Evolutionary conservation across 2,888 invertebrate species (phyloP), one percentile per base, ranked within the genome.

Genomic region (Lycophotia porphyrea): DNA sequence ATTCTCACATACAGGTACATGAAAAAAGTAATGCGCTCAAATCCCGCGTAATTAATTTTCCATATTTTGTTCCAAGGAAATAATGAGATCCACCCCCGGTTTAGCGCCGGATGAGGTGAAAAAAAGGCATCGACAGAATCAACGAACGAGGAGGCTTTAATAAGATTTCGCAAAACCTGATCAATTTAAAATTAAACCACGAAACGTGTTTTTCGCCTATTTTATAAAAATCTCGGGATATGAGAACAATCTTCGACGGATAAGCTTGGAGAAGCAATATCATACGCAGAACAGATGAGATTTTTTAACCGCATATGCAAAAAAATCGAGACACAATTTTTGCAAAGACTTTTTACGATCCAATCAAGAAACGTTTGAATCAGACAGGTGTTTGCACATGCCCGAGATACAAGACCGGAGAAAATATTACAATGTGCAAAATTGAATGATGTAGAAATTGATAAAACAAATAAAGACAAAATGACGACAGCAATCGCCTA

Each of bases 151-250:
- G 88, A 93, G 94, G 96, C 95, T 96, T 96, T 95, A 91, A 91
- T 86, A 94, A 96, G 96, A 96, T 95, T 94, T 92, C 93, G 92
- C 93, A 93, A 94, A 95, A 96, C 94, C 96, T 92, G 94, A 95
- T 96, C 96, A 96, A 96, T 96, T 96, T 96, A 96, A 96, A 96
- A 96, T 96, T 96, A 96, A 96, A 96, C 96, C 96, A 96, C 94
- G 94, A 96, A 96, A 96, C 96, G 96, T 96, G 96, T 96, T 96
- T 95, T 96, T 96, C 95, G 94, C 93, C 91, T 95, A 95, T 96
- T 96, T 96, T 96, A 95, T 96, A 96, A 96, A 96, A 96, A 95
- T 95, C 94, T 93, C 91, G 93, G 95, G 94, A 95, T 96, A 94
- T 94, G 92, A 84, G 94, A 93, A 95, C 95, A 96, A 96, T 96